phyloP scores from a whole-genome alignment of 2,888 invertebrate genomes.

The Drosophila parthenogenetica region DNA sequence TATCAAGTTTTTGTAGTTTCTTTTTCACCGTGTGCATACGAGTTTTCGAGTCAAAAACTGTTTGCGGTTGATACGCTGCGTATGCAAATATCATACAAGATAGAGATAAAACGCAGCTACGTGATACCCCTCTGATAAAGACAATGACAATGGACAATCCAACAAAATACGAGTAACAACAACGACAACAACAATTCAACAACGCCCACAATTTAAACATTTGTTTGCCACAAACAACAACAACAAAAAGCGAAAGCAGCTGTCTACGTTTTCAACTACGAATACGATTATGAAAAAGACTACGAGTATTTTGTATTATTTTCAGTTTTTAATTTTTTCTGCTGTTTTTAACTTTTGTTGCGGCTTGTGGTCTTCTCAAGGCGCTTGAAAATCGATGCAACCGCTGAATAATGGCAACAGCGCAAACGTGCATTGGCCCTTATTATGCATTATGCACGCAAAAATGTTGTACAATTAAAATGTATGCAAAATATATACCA shows the following conservation, averaged over 20 bases:
- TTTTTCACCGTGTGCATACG: constrained; percentile 29
- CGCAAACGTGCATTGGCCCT: constrained; percentile 30
- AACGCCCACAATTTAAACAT: constrained; percentile 73
- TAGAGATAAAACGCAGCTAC: constrained; percentile 69
- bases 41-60: constrained; percentile 48
- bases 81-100: constrained; percentile 65
- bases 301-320: constrained; percentile 36
- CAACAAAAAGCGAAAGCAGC: constrained; percentile 67
- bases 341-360: constrained; percentile 48
- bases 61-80: constrained; percentile 58
- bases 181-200: constrained; percentile 34
- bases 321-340: constrained; percentile 17
- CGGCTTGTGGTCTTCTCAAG: constrained; percentile 69
- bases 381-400: constrained; percentile 70
- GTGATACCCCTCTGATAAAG: constrained; percentile 68
- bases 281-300: not conserved
- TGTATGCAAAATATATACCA: too few species aligned
- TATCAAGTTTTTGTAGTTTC: constrained; percentile 26
- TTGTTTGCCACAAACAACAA: constrained; percentile 47
- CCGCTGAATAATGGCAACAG: constrained; percentile 64
- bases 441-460: constrained; percentile 9
- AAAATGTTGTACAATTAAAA: not conserved
- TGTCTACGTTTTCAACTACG: constrained; percentile 22
- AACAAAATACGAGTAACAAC: constrained; percentile 9
- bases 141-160: constrained; percentile 43